Evolutionary conservation across 2,888 invertebrate species (phyloP).

Genomic region (Agrochola lychnidis): DNA sequence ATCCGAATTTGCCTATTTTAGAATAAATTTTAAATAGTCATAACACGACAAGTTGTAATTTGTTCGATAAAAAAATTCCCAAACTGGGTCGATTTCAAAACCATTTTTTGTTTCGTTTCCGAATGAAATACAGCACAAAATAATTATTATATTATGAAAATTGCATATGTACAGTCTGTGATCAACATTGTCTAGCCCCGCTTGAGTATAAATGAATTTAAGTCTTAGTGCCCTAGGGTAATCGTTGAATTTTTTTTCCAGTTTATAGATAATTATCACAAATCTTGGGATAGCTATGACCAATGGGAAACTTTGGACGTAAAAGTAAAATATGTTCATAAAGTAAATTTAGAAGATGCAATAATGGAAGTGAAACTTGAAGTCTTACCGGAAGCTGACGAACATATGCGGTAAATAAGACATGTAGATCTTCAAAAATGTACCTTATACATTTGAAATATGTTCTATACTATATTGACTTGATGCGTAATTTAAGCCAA

Average conservation of each 20-base stretch:
- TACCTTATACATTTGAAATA: background rate
- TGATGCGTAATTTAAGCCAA: slow-evolving; percentile 63
- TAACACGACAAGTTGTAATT: too few species aligned
- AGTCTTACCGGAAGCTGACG: slow-evolving; percentile 71
- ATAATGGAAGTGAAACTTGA: slow-evolving; percentile 75
- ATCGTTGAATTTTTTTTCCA: slow-evolving; percentile 39
- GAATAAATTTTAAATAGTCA: too few species aligned
- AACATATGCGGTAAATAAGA: slow-evolving; percentile 75
- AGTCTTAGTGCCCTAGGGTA: too few species aligned
- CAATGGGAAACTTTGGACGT: slow-evolving; percentile 67
- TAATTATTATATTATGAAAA: too few species aligned
- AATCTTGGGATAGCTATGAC: slow-evolving; percentile 77
- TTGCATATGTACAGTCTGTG: too few species aligned
- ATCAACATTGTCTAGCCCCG: too few species aligned
- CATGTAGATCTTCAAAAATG: background rate
- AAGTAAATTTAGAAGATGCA: slow-evolving; percentile 70
- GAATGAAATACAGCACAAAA: too few species aligned
- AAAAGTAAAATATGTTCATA: slow-evolving; percentile 73
- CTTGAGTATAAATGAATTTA: too few species aligned
- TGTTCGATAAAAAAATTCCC: too few species aligned
- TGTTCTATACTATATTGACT: background rate
- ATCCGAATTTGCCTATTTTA: too few species aligned
- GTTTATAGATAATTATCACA: slow-evolving; percentile 74
- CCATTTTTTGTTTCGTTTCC: too few species aligned
- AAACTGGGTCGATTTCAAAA: too few species aligned